Evolutionary conservation across 2,113 vertebrate species (phyloP).

Genomic region (Percina caprodes): DNA sequence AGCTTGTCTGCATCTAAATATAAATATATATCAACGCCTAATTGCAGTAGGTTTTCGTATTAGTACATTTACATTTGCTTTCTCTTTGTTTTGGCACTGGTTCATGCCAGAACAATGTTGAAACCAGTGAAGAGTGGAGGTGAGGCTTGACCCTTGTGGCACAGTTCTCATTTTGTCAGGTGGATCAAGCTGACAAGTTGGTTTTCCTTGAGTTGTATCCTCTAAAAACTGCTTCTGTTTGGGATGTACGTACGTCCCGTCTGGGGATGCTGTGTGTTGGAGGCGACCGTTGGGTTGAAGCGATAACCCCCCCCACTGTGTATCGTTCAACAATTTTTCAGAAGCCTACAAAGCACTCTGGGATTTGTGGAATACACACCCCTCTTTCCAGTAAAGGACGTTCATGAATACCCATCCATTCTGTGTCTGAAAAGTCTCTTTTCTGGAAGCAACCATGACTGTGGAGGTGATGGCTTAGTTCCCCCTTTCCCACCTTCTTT

Average conservation of each 20-base stretch:
- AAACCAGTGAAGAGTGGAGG: conserved; percentile 36
- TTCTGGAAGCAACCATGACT: conserved; percentile 13
- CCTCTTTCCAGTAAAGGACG: neutral
- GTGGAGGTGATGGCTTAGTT: conserved; percentile 6
- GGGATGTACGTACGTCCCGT: conserved; percentile 27
- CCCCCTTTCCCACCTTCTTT: conserved; percentile 14
- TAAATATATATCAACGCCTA: conserved; percentile 83
- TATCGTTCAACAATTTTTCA: conserved; percentile 1
- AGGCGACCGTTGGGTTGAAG: conserved; percentile 41
- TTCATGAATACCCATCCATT: neutral
- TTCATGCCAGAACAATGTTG: conserved; percentile 61
- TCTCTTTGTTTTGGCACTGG: conserved; percentile 76
- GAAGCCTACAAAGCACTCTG: conserved; percentile 30
- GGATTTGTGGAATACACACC: neutral
- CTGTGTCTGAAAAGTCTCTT: conserved; percentile 2
- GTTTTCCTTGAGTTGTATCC: conserved; percentile 23
- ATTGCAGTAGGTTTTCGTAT: conserved; percentile 73
- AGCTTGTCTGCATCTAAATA: conserved; percentile 80
- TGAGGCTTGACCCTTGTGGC: conserved; percentile 49
- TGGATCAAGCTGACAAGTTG: conserved; percentile 29
- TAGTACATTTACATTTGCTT: conserved; percentile 73
- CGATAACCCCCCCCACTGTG: neutral
- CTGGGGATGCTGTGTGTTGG: conserved; percentile 50
- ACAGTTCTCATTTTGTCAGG: conserved; percentile 40
- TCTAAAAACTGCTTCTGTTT: neutral